Evolutionary conservation across 2,113 vertebrate species (phyloP), one percentile per base, ranked within the genome.

Genomic region (Dasyurus viverrinus): DNA sequence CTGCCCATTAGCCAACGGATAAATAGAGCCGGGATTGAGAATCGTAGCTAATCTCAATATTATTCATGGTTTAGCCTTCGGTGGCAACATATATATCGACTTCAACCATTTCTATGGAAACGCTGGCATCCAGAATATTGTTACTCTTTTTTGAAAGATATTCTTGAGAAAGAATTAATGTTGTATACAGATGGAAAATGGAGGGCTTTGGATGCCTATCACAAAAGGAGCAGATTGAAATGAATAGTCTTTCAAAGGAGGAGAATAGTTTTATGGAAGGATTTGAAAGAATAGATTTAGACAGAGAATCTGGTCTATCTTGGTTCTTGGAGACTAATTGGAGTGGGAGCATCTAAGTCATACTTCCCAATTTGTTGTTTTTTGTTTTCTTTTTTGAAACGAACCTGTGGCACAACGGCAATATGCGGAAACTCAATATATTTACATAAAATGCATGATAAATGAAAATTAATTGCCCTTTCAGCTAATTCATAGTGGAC

Each of bases 391-490:
- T 48, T 84, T 95, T 91, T 8, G 53, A 93, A 91, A 42, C 23
- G 89, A 47, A 96, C 84, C 30, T 94, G 57, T 96, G 89, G 90
- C 84, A 96, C 95, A 96, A 95, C 95, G 36, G 76, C 54, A 95
- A 96, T 91, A 95, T 89, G 92, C 94, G 90, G 92, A 96, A 96
- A 97, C 90, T 93, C 84, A 94, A 90, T 96, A n/a, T 94, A 26
- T 91, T 98, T 96, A 76, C 68, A 94, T 46, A 24, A 36, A 84
- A 94, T 36, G 24, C 93, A 91, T 96, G 94, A 97, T 95, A 95
- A 96, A 95, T 95, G 84, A 97, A 98, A 97, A 97, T 97, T 93
- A 98, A 97, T 96, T 97, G 89, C 57, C 93, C 93, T 98, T 96
- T 94, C 95, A 97, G 93, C 48, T 54, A 92, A 97, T 97, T 97